Evolutionary conservation across 2,888 invertebrate genomes (phyloP).

Genomic region (Cistogaster globosa): DNA sequence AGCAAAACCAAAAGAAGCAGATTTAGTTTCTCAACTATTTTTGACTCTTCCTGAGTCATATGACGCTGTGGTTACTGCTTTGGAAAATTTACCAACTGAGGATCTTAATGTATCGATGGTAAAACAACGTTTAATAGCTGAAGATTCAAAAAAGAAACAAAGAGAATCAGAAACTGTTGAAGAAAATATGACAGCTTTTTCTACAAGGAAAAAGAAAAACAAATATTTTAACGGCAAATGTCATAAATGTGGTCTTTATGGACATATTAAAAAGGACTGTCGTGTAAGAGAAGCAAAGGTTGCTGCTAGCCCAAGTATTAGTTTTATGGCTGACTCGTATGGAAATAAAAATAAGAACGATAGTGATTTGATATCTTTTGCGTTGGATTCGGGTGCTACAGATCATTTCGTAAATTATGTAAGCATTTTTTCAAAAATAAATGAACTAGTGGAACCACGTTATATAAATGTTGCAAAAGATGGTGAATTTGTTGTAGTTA

Average conservation of each 20-base stretch:
- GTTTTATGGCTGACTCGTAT: slow-evolving; percentile 23
- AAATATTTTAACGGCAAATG: slow-evolving; percentile 5
- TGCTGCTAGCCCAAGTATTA: neutral
- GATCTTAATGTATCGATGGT: neutral
- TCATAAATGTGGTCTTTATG: neutral
- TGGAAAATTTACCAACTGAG: neutral
- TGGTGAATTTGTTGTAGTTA: neutral
- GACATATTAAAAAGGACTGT: neutral
- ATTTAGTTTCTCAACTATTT: neutral
- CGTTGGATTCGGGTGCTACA: slow-evolving; percentile 27
- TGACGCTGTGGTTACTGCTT: neutral
- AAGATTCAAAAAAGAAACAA: too few species aligned
- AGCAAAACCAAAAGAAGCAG: neutral
- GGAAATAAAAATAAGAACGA: neutral
- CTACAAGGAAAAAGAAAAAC: neutral
- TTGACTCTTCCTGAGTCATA: slow-evolving; percentile 4
- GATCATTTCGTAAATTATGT: slow-evolving; percentile 9
- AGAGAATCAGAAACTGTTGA: neutral
- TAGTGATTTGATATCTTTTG: neutral
- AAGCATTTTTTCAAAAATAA: slow-evolving; percentile 10
- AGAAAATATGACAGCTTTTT: neutral
- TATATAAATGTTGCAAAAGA: slow-evolving; percentile 28
- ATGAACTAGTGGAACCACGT: slow-evolving; percentile 2
- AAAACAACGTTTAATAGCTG: neutral
- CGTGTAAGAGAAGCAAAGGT: slow-evolving; percentile 4